phyloP scores from a whole-genome alignment of 2,797 vertebrate species.

The Neoniphon sammara region DNA sequence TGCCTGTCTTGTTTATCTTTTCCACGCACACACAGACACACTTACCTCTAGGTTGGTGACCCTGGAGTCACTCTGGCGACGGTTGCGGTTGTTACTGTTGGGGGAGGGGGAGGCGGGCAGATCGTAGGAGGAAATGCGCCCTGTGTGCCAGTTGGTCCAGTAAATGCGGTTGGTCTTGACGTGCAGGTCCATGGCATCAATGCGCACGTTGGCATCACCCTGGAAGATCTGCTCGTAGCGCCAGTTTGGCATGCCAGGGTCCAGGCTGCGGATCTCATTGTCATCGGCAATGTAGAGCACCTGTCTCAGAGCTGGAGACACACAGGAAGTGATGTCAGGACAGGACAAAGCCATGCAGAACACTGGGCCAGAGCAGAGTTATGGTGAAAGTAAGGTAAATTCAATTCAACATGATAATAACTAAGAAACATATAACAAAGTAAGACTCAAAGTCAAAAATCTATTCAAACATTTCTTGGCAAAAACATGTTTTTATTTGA shows the following conservation, averaged over 20 bases:
- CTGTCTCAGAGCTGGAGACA: constrained; percentile 84
- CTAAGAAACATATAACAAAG: no score
- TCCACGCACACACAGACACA: neutral
- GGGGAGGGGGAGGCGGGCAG: constrained; percentile 80
- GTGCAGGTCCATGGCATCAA: constrained; percentile 95
- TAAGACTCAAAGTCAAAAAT: no score
- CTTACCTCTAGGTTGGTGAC: constrained; percentile 89
- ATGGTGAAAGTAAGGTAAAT: no score
- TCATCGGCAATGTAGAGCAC: constrained; percentile 95
- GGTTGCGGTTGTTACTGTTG: constrained; percentile 87
- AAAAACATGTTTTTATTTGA: no score
- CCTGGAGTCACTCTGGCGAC: constrained; percentile 87
- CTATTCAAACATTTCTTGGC: no score
- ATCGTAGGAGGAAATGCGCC: constrained; percentile 91
- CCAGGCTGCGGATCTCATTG: constrained; percentile 96
- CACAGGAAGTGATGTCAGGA: constrained; percentile 3
- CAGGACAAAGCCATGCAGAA: neutral
- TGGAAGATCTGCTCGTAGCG: constrained; percentile 94
- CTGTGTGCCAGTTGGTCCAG: constrained; percentile 99
- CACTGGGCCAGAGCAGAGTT: neutral
- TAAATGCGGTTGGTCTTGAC: constrained; percentile 94
- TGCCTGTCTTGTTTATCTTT: neutral
- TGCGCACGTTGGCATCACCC: constrained; percentile 93
- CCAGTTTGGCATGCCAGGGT: constrained; percentile 90
- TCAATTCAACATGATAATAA: no score